Evolutionary conservation across 1,140 invertebrate genomes (phyloP).

Genomic region (Drosophila subobscura): DNA sequence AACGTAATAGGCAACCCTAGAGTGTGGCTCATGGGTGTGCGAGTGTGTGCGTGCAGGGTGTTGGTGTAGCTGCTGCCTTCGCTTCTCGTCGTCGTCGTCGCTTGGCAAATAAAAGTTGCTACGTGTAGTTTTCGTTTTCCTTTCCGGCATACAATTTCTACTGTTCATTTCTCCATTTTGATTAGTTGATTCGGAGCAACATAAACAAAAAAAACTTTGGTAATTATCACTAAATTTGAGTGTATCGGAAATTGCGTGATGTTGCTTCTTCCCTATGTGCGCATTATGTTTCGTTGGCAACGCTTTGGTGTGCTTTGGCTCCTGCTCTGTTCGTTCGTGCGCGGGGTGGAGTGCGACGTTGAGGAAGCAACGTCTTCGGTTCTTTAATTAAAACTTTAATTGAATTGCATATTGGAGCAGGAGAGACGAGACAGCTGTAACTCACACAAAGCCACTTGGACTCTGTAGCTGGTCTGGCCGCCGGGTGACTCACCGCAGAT

Average conservation of each 20-base stretch:
- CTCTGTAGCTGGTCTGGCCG: neutral
- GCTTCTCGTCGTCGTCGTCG: conserved; percentile 26
- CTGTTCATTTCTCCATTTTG: neutral
- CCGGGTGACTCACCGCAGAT: conserved; percentile 52
- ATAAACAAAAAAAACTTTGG: neutral
- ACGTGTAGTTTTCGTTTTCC: conserved; percentile 74
- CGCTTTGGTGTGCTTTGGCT: conserved; percentile 8
- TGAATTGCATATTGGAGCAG: conserved; percentile 24
- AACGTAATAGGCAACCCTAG: conserved; percentile 51
- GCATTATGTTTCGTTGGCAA: conserved; percentile 53
- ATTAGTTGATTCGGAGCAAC: neutral
- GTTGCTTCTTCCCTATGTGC: conserved; percentile 15
- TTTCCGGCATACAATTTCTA: conserved; percentile 22
- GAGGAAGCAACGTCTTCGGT: neutral
- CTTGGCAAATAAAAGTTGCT: conserved; percentile 70
- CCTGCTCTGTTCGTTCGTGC: neutral
- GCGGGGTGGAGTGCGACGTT: neutral
- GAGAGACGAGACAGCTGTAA: too few relatives aligned
- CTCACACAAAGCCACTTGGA: too few relatives aligned
- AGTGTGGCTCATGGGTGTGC: conserved; percentile 28
- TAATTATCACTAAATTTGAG: neutral
- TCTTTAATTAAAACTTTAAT: conserved; percentile 44
- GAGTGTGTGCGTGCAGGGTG: conserved; percentile 57
- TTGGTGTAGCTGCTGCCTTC: conserved; percentile 39
- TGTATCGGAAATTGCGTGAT: neutral